These are phyloP conservation scores for Boloria selene DNA, from an alignment of 2,888 invertebrate genomes.

Conservation along the genomic window DNA sequence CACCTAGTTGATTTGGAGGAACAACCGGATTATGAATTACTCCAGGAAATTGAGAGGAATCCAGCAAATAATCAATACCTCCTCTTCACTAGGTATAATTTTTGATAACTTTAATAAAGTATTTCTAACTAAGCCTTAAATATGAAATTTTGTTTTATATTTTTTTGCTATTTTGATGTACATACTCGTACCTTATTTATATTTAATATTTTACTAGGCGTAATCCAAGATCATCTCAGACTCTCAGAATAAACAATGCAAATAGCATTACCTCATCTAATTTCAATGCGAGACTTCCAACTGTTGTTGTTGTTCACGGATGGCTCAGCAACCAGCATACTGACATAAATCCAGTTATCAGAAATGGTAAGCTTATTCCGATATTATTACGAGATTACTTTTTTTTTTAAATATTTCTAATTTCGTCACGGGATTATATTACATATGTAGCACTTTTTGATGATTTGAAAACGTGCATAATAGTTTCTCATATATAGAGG, in stretches of 20 bases:
- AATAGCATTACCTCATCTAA: conserved; percentile 50
- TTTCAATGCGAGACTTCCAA: conserved; percentile 50
- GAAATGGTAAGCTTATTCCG: conserved; percentile 47
- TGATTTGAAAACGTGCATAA: too few relatives aligned
- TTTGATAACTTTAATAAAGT: too few relatives aligned
- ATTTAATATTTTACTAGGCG: conserved; percentile 43
- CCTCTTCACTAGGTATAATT: conserved; percentile 53
- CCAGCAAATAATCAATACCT: conserved; percentile 51
- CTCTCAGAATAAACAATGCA: conserved; percentile 48
- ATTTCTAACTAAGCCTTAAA: background rate
- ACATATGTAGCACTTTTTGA: too few relatives aligned
- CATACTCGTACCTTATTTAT: background rate
- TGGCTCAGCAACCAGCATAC: conserved; percentile 52
- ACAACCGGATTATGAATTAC: conserved; percentile 46
- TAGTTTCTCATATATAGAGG: too few relatives aligned
- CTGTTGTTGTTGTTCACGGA: conserved; percentile 56
- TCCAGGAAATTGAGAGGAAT: conserved; percentile 48
- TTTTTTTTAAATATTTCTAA: too few relatives aligned
- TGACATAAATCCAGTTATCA: conserved; percentile 45
- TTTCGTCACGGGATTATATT: too few relatives aligned
- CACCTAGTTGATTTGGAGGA: conserved; percentile 53
- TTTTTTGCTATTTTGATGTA: background rate
- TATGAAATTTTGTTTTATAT: background rate
- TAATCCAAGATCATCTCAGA: conserved; percentile 48
- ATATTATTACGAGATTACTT: background rate